phyloP scores from a whole-genome alignment of 2,113 vertebrate species.

The Vicugna pacos region DNA sequence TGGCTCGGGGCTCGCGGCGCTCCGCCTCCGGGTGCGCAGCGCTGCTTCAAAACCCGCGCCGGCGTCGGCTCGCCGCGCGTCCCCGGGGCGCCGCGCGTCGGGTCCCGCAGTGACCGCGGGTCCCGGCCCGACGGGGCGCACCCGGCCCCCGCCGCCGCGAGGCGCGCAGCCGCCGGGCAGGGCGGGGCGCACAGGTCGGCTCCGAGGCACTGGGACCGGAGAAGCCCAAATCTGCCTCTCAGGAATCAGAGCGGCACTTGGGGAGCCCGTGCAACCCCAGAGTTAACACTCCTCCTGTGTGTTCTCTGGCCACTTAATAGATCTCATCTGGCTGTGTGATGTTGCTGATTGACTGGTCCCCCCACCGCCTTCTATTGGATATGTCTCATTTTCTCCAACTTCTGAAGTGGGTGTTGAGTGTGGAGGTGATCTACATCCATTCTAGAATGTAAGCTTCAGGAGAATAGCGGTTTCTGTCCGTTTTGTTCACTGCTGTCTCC shows the following conservation, averaged over 20 bases:
- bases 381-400: background rate
- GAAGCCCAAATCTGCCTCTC: background rate
- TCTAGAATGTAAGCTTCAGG: background rate
- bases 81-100: fast-evolving
- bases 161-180: fast-evolving
- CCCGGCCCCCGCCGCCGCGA: background rate
- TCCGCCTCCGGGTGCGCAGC: background rate
- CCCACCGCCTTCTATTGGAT: background rate
- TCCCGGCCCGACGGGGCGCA: fast-evolving
- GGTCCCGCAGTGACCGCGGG: background rate
- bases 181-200: background rate
- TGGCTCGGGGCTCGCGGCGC: background rate
- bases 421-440: background rate
- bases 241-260: background rate
- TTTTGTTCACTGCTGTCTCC: background rate
- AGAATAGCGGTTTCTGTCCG: background rate
- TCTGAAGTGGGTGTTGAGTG: background rate
- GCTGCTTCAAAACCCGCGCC: background rate
- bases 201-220: background rate
- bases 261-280: no score
- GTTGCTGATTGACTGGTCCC: background rate
- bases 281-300: background rate
- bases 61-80: background rate
- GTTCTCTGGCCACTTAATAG: background rate
- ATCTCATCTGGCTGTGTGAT: background rate